These are phyloP conservation scores for Coreius guichenoti DNA, from an alignment of 2,797 vertebrate species.

Conservation along the genomic window DNA sequence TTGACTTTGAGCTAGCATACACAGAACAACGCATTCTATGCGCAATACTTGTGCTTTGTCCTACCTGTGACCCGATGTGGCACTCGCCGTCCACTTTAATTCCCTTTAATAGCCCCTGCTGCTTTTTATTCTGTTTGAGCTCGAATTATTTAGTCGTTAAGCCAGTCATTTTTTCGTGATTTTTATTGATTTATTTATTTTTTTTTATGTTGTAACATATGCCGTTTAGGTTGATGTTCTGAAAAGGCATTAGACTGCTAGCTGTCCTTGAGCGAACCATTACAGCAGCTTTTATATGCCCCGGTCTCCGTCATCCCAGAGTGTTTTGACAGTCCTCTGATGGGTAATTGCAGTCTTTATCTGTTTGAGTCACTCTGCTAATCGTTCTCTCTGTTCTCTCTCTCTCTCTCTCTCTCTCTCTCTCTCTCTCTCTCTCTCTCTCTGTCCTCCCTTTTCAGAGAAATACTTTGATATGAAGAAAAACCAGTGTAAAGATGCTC, in stretches of 20 bases:
- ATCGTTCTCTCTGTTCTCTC: constrained; percentile 43
- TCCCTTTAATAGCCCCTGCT: background rate
- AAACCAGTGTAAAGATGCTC: constrained; percentile 93
- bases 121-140: background rate
- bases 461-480: constrained; percentile 98
- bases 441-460: constrained; percentile 73
- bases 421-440: background rate
- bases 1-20: background rate
- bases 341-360: constrained; percentile 58
- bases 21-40: background rate
- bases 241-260: constrained; percentile 24
- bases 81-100: background rate
- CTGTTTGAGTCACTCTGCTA: constrained; percentile 44
- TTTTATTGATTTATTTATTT: background rate
- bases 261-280: constrained; percentile 37
- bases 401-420: background rate
- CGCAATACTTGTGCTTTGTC: background rate
- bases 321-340: constrained; percentile 58
- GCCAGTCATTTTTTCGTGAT: background rate
- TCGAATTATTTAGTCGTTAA: constrained; percentile 20
- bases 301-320: constrained; percentile 17
- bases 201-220: constrained; percentile 2
- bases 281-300: constrained; percentile 41
- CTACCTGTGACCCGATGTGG: background rate
- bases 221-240: background rate